Base-by-base conservation (phyloP, 2,888 invertebrate species). In the Nomada hirtipes region DNA sequence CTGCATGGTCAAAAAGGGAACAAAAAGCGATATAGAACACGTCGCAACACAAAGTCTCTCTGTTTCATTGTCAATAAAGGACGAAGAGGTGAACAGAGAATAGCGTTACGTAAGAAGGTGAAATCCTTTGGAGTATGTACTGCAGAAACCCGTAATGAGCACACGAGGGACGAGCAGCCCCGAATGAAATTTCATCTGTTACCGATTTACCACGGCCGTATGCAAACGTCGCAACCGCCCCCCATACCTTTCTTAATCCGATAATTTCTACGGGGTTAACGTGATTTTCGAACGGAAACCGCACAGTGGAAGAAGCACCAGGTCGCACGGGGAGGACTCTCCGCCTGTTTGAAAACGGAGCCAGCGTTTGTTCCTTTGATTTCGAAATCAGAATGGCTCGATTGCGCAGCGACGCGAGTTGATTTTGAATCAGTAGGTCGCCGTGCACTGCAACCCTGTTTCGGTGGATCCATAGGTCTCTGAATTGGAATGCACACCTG, bases 141-240 rank as follows among this genome's bases (percentile, higher is more conserved):
- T 61, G 72, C 61, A 60, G 79, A 79, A 79, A 57, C 80, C 79
- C 29, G 59, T 82, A 78, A 78, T 60, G 81, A 79, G 60, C 70
- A 36, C 64, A 52, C 53, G 26, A 42, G 69, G 73, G 55, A 26
- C 53, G 52, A 13, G n/a, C 23, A 13, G 36, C 29, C 36, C 15
- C 71, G 77, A 72, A 63, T 80, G 86, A 82, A 76, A 86, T 86
- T 86, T 86, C 75, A 86, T 85, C 77, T 79, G 79, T 73, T 68
- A 60, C 57, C 36, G 71, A 84, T 84, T 78, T 42, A 59, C 63
- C 57, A 3, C 18, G 63, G 44, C 47, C 57, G 68, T 20, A 57
- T 57, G 47, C 65, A 57, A 67, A 76, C 36, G n/a, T 67, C 36
- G 7, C 2, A 26, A 9, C 23, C 23, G 13, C 7, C 3, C 20